Evolutionary conservation across 1,140 invertebrate species (phyloP), one percentile per base, ranked within the genome.

Genomic region (Ceratina calcarata): DNA sequence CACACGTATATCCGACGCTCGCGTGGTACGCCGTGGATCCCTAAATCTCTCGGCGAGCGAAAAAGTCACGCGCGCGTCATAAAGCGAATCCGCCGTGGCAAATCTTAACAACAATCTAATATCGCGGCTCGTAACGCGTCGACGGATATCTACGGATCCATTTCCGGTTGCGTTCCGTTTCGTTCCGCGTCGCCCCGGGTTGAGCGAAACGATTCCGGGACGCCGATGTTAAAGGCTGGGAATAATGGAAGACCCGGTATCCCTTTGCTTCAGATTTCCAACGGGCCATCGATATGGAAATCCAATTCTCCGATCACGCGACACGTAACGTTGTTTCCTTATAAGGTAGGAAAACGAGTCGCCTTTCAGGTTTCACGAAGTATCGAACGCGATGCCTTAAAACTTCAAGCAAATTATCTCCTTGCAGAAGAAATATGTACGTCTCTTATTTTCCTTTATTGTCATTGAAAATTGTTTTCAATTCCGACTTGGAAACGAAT

Each of bases 241-340:
- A 68, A 68, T 68, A 68, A 68, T 53, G 66, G 66, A 68, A 24
- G 51, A 53, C 22, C 12, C 3, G 7, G 69, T 32, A 32, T 24
- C 60, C 73, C 20, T 53, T 53, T 27, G 45, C 49, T 8, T 32
- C 15, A 68, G 66, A 76, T 57, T 76, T 60, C 22, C 66, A 27
- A 7, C 20, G 16, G 22, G 65, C 15, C 67, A 76, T 76, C 74
- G 58, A 77, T 77, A 70, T 77, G 66, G 49, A 61, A 70, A 70
- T 77, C 57, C 45, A 58, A 69, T 70, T 77, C 45, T 3, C 18
- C 18, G 75, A 70, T 61, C 75, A 32, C 37, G 27, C 65, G 75
- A 70, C 75, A 53, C 66, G 22, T 70, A 70, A 70, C 49, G 37
- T 49, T 69, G 72, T 74, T 65, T 68, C 65, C 37, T 24, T 24